Evolutionary conservation across 1,140 invertebrate species (phyloP).

Genomic region (Caenorhabditis inopinata): DNA sequence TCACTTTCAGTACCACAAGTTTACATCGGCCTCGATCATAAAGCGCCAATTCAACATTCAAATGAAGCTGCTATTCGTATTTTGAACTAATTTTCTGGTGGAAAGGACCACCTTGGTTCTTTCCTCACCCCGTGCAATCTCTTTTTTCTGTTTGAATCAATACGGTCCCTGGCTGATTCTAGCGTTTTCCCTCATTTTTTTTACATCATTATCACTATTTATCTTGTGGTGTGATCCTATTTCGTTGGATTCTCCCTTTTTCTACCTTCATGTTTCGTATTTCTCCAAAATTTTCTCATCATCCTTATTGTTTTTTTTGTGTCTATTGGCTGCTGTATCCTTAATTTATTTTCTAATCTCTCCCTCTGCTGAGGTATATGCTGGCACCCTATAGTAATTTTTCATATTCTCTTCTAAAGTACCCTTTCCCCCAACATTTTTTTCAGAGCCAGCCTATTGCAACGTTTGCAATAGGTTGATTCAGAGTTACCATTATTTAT

Average conservation of each 20-base stretch:
- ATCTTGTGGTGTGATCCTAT: background rate
- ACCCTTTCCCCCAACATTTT: background rate
- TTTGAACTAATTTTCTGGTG: background rate
- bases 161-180: background rate
- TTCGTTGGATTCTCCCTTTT: background rate
- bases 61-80: conserved; percentile 12
- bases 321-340: background rate
- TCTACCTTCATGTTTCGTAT: background rate
- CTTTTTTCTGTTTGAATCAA: background rate
- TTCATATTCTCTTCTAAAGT: background rate
- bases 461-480: too few species aligned
- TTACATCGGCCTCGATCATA: background rate
- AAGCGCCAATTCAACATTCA: background rate
- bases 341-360: background rate
- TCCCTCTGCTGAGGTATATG: background rate
- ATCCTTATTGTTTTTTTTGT: background rate
- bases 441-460: too few species aligned
- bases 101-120: too few species aligned
- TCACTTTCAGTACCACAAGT: conserved; percentile 15
- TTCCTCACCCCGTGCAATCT: background rate
- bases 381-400: background rate
- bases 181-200: background rate
- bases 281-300: background rate
- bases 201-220: background rate
- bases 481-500: too few species aligned